A percentile compares a stretch with the other conserved stretches of the same genome.
These are phyloP conservation scores for Anthophora plumipes DNA, from an alignment of 2,888 invertebrate species.

Conservation along the genomic window DNA sequence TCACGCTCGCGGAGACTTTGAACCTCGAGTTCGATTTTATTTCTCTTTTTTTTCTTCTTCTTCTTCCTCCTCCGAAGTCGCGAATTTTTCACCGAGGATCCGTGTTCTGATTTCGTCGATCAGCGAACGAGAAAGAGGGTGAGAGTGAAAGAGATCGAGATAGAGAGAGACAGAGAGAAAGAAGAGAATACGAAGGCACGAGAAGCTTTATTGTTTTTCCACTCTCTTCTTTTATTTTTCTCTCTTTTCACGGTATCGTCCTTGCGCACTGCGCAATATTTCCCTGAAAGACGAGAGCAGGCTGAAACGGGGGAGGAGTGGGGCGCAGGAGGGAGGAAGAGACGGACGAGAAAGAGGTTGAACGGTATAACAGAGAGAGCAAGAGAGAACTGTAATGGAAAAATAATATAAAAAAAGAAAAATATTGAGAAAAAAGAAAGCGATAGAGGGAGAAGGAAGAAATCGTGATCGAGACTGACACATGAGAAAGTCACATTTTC, in stretches of 20 bases:
- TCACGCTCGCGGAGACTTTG: conserved; percentile 14
- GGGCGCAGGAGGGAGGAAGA: conserved; percentile 33
- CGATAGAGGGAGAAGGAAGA: conserved; percentile 17
- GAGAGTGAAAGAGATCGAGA: background rate
- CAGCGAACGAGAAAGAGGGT: background rate
- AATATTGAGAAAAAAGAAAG: too few species aligned
- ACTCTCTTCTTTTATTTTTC: conserved; percentile 16
- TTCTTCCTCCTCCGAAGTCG: too few species aligned
- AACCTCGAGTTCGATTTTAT: background rate
- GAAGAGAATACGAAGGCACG: background rate
- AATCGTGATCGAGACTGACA: conserved; percentile 74
- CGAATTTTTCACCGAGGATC: background rate
- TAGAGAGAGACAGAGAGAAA: background rate
- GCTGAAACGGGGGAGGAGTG: conserved; percentile 26
- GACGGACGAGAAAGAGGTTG: conserved; percentile 29
- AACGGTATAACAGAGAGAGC: conserved; percentile 23
- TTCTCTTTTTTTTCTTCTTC: too few species aligned
- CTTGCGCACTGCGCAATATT: conserved; percentile 67
- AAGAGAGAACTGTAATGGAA: conserved; percentile 4
- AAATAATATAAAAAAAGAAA: conserved; percentile 15
- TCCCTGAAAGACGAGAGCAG: conserved; percentile 45
- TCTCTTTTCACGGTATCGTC: conserved; percentile 38
- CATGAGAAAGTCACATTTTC: conserved; percentile 75
- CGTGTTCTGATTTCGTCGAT: background rate
- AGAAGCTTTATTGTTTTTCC: conserved; percentile 24